Evolutionary conservation across 1,140 invertebrate species (phyloP).

Genomic region (Drosophila equinoxialis): DNA sequence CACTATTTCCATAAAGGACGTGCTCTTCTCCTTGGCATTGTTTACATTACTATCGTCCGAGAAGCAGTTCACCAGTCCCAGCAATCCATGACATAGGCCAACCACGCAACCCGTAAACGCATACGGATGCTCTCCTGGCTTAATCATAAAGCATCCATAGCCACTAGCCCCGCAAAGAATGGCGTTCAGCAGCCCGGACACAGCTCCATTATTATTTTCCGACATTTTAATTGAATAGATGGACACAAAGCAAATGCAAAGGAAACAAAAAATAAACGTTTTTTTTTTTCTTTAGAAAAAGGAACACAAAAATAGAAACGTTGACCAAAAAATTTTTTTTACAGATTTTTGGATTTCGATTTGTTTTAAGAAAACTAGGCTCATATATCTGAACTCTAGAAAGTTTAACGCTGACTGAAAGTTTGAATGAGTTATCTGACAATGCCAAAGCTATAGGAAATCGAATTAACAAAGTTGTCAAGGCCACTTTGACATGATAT

Average conservation of each 20-base stretch:
- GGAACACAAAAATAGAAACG: background rate
- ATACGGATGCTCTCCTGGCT: slow-evolving; percentile 58
- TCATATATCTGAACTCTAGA: slow-evolving; percentile 21
- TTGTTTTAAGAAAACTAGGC: background rate
- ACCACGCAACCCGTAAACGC: slow-evolving; percentile 67
- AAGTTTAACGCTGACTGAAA: slow-evolving; percentile 57
- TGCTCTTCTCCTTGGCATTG: slow-evolving; percentile 18
- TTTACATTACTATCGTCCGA: background rate
- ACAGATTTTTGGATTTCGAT: too few relatives aligned
- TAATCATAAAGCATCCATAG: slow-evolving; percentile 43
- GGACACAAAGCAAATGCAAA: background rate
- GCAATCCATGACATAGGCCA: slow-evolving; percentile 66
- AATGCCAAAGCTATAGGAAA: slow-evolving; percentile 22
- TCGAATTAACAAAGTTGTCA: background rate
- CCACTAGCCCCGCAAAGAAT: slow-evolving; percentile 62
- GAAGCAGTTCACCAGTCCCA: slow-evolving; percentile 34
- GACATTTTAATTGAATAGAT: slow-evolving; percentile 41
- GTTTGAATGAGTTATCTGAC: slow-evolving; percentile 52
- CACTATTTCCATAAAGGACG: slow-evolving; percentile 48
- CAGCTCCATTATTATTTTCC: slow-evolving; percentile 34
- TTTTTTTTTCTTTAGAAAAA: background rate
- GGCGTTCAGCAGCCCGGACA: slow-evolving; percentile 39
- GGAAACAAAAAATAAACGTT: background rate
- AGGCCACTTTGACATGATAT: slow-evolving; percentile 11
- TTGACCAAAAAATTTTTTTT: too few relatives aligned